Base-by-base conservation (phyloP, 1,140 invertebrate species). In the Melipona quadrifasciata region DNA sequence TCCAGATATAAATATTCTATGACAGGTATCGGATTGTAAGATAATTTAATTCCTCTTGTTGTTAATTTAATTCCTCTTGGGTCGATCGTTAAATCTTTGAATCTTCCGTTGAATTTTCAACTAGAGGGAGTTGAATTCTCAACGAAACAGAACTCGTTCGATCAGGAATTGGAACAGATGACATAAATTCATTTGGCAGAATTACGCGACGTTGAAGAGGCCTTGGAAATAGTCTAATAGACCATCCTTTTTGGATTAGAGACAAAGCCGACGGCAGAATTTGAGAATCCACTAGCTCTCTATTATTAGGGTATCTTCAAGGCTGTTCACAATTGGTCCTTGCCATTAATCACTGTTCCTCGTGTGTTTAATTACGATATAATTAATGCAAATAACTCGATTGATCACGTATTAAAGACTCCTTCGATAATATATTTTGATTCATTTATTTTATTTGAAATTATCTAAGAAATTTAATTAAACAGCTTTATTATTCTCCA, bases 211-310 rank as follows among this genome's bases (percentile, higher is more conserved):
- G 51, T 68, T 53, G 72, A 65, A 17, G 31, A 58, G 82, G 55
- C 76, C 82, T 84, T 84, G 82, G 75, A 31, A 39, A 84, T 55
- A 14, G 67, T 84, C 79, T 84, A 84, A 71, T 84, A 84, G 82
- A 34, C 16, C 76, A 24, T 84, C 55, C 67, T 84, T 84, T 83
- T 84, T 84, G 82, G 82, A 84, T 84, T 84, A 84, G 82, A 79
- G 82, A 84, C 82, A 84, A 84, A 84, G 82, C 55, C 76, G 67
- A 70, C 24, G 57, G 31, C 27, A 84, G 72, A 84, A 71, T 84
- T 79, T 31, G 76, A 55, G 67, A 24, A 79, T 84, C 57, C 65
- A 78, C 82, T 17, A 16, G 65, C 53, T 83, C 34, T 77, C 82
- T 84, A 84, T 84, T 84, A 84, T 84, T 84, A 84, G 74, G 53